Base-by-base conservation (phyloP, 2,888 invertebrate genomes). In the Drosophila anomelani region DNA sequence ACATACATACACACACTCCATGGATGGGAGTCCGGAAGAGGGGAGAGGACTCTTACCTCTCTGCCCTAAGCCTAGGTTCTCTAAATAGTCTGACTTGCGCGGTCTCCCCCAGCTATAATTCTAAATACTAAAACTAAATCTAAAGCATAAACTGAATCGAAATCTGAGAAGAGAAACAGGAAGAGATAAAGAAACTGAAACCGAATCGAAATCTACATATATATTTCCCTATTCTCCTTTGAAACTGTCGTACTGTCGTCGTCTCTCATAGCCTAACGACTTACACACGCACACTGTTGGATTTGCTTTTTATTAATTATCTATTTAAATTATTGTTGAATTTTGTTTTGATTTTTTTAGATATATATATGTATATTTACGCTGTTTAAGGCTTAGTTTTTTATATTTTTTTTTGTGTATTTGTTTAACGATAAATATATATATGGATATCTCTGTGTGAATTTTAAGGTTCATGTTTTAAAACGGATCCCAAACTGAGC, bases 291-390 rank as follows among this genome's bases (percentile, higher is more conserved):
- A 66, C 58, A 62, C 72, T 74, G 60, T 73, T 75, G 72, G 71
- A 73, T 63, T 63, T 75, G 73, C 78, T 81, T 76, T 76, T 88
- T 73, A 79, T 79, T 81, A 86, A 79, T 79, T 81, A 86, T 79
- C 76, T 89, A 85, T 83, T 83, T 89, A 85, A 88, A 88, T 88
- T 88, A 89, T 90, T 90, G 90, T 89, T 84, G 84, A 90, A 89
- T 89, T 90, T 90, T 90, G 88, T 87, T 83, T 85, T 81, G 57
- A 51, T 59, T 72, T 71, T 73, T 29, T 29, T 78, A 36, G 23
- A 53, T 53, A 36, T 51, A 34, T 34, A 72, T 62, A 49, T 71
- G 43, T 76, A 68, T 58, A 73, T 77, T 71, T 77, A 79, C 63
- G 75, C 76, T 80, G 70, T 74, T 51, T 51, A 80, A 72, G 63